Evolutionary conservation across 2,113 vertebrate genomes (phyloP).

Genomic region (Chionodraco myersi): DNA sequence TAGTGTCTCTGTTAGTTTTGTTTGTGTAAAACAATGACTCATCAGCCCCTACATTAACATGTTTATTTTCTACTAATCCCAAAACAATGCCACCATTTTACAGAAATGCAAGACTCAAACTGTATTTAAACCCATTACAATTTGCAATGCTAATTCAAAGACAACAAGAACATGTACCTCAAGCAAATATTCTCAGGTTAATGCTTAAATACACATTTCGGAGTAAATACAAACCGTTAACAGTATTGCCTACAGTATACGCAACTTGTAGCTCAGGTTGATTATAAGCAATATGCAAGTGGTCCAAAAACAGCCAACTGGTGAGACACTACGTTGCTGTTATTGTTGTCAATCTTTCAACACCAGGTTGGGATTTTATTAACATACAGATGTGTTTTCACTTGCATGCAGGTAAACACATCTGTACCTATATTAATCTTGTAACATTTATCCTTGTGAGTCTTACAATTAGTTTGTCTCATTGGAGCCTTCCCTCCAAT

Average conservation of each 20-base stretch:
- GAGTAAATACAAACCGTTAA: not conserved
- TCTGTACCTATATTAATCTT: not conserved
- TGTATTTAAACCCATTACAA: not conserved
- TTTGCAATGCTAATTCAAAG: not conserved
- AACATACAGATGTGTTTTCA: not conserved
- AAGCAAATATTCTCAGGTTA: too few relatives aligned
- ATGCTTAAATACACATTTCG: not conserved
- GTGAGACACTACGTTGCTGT: too few relatives aligned
- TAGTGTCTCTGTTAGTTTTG: not conserved
- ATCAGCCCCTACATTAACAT: not conserved
- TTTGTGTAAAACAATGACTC: not conserved
- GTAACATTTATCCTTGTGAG: not conserved
- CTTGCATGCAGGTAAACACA: not conserved
- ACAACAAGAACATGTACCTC: not conserved
- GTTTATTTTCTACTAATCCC: not conserved
- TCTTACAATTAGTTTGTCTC: too few relatives aligned
- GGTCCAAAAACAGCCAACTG: not conserved
- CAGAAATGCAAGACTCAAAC: too few relatives aligned
- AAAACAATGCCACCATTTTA: too few relatives aligned
- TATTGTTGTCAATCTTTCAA: too few relatives aligned
- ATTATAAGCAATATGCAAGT: not conserved
- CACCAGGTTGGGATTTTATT: too few relatives aligned
- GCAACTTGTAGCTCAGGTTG: not conserved
- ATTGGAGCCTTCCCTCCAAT: not conserved
- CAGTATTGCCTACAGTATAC: too few relatives aligned